Conservation (phyloP, 2,113 vertebrate species). For the Heterochromis multidens region DNA sequence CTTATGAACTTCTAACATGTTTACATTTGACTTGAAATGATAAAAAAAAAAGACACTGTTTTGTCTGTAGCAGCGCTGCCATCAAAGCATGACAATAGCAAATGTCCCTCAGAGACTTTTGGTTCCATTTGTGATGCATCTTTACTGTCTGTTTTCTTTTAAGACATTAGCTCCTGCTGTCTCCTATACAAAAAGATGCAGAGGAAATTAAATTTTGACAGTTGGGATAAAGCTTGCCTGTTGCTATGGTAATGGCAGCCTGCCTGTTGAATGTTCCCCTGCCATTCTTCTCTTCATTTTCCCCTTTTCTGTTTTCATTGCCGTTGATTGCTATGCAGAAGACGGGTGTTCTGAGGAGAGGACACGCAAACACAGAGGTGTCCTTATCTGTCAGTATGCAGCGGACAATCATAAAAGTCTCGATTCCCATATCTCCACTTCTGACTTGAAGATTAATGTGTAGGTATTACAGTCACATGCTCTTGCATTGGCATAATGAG, state of each 20-base stretch:
- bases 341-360: slow-evolving; percentile 11
- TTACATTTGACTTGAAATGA: not conserved
- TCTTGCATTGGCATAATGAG: not conserved
- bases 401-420: not conserved
- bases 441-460: not conserved
- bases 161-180: not conserved
- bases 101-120: not conserved
- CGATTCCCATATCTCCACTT: not conserved
- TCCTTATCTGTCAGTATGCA: slow-evolving; percentile 19
- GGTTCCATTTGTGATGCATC: slow-evolving; percentile 1
- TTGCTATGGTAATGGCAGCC: slow-evolving; percentile 54
- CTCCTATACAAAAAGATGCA: slow-evolving; percentile 33
- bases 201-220: slow-evolving; percentile 58
- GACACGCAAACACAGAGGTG: slow-evolving; percentile 13
- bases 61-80: not conserved
- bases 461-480: not conserved
- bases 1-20: not conserved
- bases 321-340: slow-evolving; percentile 32
- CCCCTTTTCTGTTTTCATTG: slow-evolving; percentile 12
- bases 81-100: not conserved
- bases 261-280: slow-evolving; percentile 24
- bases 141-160: slow-evolving; percentile 7
- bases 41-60: not conserved
- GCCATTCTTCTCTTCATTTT: not conserved
- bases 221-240: slow-evolving; percentile 50